Evolutionary conservation across 2,888 invertebrate genomes (phyloP).

Genomic region (Dendrolimus pini): DNA sequence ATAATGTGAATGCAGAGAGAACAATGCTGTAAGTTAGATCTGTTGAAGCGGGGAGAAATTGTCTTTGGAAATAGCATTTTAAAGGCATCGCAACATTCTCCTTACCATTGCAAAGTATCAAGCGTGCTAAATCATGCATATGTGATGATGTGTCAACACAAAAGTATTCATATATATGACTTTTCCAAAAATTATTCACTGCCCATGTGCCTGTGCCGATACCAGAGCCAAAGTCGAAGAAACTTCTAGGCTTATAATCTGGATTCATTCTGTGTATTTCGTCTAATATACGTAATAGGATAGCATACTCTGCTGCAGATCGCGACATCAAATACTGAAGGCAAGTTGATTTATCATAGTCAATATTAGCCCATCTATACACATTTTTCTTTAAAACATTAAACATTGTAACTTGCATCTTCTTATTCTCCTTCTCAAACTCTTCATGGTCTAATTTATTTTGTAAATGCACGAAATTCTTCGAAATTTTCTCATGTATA

Average conservation of each 20-base stretch:
- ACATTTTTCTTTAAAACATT: slow-evolving; percentile 76
- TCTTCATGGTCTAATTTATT: slow-evolving; percentile 36
- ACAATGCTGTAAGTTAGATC: slow-evolving; percentile 85
- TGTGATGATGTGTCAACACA: slow-evolving; percentile 88
- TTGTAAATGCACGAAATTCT: slow-evolving; percentile 12
- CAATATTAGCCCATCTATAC: slow-evolving; percentile 85
- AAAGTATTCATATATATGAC: slow-evolving; percentile 86
- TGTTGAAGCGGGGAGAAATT: slow-evolving; percentile 84
- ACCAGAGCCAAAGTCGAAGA: slow-evolving; percentile 96
- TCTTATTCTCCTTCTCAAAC: slow-evolving; percentile 52
- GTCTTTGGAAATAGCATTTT: slow-evolving; percentile 83
- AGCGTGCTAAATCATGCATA: slow-evolving; percentile 89
- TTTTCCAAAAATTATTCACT: slow-evolving; percentile 82
- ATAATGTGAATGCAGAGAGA: slow-evolving; percentile 85
- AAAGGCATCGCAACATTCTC: slow-evolving; percentile 76
- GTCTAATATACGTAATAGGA: slow-evolving; percentile 80
- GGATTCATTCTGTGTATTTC: slow-evolving; percentile 82
- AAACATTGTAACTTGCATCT: slow-evolving; percentile 71
- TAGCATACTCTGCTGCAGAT: slow-evolving; percentile 85
- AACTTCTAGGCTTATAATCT: slow-evolving; percentile 83
- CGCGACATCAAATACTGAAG: slow-evolving; percentile 84
- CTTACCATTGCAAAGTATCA: slow-evolving; percentile 81
- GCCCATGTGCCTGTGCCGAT: slow-evolving; percentile 93
- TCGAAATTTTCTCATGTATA: slow-evolving; percentile 49
- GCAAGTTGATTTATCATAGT: slow-evolving; percentile 80